Conservation (phyloP, 2,888 invertebrate species). For the Drosophila anceps region DNA sequence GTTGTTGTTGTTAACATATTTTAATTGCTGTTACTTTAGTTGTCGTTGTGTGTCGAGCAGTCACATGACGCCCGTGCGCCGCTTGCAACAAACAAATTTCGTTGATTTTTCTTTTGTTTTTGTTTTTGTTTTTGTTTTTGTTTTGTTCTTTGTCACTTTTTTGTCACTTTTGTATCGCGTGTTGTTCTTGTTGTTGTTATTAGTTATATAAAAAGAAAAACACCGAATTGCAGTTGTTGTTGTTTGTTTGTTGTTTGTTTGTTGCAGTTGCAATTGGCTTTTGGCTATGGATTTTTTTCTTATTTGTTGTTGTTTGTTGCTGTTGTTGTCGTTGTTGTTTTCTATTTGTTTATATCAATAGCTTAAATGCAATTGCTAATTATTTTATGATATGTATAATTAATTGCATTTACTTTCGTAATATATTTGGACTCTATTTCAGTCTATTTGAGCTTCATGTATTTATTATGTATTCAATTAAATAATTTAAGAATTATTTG, state of each 20-base stretch:
- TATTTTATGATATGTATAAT: constrained; percentile 84
- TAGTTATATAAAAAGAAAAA: too few species aligned
- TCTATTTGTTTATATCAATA: constrained; percentile 49
- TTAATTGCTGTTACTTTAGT: constrained; percentile 7
- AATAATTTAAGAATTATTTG: constrained; percentile 30
- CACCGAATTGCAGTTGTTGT: constrained; percentile 11
- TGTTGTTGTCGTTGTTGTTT: constrained; percentile 31
- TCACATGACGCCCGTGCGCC: constrained; percentile 51
- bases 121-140: constrained; percentile 5
- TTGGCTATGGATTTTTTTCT: constrained; percentile 18
- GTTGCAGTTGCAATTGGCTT: constrained; percentile 30
- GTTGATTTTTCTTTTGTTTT: constrained; percentile 18
- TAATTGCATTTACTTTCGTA: constrained; percentile 84
- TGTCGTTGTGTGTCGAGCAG: background rate
- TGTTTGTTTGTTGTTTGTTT: constrained; percentile 20
- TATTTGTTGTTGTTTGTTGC: constrained; percentile 23
- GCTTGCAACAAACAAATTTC: constrained; percentile 21
- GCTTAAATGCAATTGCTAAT: constrained; percentile 83
- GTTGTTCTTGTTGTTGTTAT: constrained; percentile 1
- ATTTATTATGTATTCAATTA: constrained; percentile 49
- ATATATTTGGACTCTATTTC: constrained; percentile 85
- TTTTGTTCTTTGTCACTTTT: constrained; percentile 4
- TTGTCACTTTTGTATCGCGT: constrained; percentile 34
- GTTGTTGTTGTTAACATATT: constrained; percentile 21
- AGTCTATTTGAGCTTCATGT: constrained; percentile 83